Conservation (phyloP, 2,888 invertebrate species). For the Operophtera brumata region DNA sequence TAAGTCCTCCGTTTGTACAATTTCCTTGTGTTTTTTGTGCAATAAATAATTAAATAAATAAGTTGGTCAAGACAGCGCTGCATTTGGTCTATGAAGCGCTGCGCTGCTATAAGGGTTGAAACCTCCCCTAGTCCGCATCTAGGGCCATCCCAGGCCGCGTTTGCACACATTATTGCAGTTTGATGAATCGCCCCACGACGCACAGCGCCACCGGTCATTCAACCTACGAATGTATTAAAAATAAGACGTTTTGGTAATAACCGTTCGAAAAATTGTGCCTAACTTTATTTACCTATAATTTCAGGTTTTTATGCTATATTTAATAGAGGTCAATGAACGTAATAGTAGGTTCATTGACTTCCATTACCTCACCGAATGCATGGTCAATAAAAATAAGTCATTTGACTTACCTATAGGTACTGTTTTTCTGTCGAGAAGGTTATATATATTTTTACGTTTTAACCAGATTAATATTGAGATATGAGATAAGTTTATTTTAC, state of each 20-base stretch:
- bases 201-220: constrained; percentile 60
- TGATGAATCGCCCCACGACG: constrained; percentile 65
- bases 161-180: constrained; percentile 71
- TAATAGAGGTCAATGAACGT: too few species aligned
- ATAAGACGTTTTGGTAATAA: constrained; percentile 8
- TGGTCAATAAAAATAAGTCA: background rate
- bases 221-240: constrained; percentile 45
- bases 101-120: constrained; percentile 39
- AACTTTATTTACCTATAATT: background rate
- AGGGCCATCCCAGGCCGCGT: constrained; percentile 58
- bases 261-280: background rate
- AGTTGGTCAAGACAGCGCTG: constrained; percentile 26
- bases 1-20: too few species aligned
- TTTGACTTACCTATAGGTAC: background rate
- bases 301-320: background rate
- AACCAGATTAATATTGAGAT: too few species aligned
- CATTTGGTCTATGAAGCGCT: constrained; percentile 54
- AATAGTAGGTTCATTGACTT: too few species aligned
- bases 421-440: background rate
- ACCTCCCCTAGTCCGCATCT: constrained; percentile 60
- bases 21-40: too few species aligned
- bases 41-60: too few species aligned
- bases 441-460: too few species aligned
- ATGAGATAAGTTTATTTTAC: too few species aligned
- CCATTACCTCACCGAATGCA: too few species aligned